These are phyloP conservation scores for Emydocephalus ijimae DNA, from an alignment of 2,113 vertebrate genomes.

Conservation along the genomic window DNA sequence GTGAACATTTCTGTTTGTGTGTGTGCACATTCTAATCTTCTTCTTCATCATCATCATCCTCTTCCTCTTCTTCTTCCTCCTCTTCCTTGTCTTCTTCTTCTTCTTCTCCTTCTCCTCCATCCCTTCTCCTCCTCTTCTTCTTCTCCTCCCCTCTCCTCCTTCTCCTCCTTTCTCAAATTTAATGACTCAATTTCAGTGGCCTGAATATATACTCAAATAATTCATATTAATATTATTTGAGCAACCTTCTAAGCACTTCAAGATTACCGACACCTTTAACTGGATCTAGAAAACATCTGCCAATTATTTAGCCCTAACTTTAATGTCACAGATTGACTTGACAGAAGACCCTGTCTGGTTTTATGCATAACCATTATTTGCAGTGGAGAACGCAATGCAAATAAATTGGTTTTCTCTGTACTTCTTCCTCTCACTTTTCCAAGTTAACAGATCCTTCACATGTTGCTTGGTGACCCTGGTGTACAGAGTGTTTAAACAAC, in stretches of 20 bases:
- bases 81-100: too few relatives aligned
- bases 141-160: too few relatives aligned
- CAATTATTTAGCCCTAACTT: background rate
- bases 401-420: background rate
- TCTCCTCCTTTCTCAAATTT: background rate
- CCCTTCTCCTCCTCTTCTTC: too few relatives aligned
- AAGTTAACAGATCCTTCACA: background rate
- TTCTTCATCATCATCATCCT: rapidly evolving
- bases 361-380: background rate
- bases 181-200: background rate
- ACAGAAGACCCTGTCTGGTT: background rate
- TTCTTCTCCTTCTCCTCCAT: background rate
- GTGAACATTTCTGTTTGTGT: background rate
- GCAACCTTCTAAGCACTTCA: background rate
- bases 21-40: rapidly evolving
- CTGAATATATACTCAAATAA: background rate
- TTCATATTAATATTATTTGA: background rate
- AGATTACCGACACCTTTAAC: background rate
- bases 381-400: background rate
- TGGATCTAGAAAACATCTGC: background rate
- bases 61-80: too few relatives aligned
- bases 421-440: background rate
- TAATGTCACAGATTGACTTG: background rate
- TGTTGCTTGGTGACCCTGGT: background rate
- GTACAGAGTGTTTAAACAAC: background rate